These are phyloP conservation scores for Scartelaos histophorus DNA, from an alignment of 2,113 vertebrate species.

Conservation along the genomic window DNA sequence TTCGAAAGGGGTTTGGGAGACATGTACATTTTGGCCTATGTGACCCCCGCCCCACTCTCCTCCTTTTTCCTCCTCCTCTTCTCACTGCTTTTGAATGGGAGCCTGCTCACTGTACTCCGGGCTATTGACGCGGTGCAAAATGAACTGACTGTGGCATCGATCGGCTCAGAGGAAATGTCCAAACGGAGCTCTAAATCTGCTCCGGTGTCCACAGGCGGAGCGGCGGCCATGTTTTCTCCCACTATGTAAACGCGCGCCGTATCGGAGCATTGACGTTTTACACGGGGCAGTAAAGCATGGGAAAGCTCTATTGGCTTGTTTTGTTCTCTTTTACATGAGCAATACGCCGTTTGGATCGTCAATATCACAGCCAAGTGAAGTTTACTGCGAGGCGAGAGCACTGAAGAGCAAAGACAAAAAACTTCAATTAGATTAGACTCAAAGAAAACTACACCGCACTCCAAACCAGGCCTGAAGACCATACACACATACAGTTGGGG, in stretches of 20 bases:
- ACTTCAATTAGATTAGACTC: not conserved
- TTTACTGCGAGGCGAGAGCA: conserved; percentile 16
- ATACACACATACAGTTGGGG: too few relatives aligned
- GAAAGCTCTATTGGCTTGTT: conserved; percentile 66
- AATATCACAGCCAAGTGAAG: conserved; percentile 58
- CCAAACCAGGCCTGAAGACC: not conserved
- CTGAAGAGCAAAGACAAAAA: not conserved
- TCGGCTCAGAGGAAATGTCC: conserved; percentile 72
- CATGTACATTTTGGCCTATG: too few relatives aligned
- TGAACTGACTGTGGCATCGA: conserved; percentile 74
- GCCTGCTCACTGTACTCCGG: conserved; percentile 54
- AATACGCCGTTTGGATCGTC: conserved; percentile 64
- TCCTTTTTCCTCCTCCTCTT: not conserved
- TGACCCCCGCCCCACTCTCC: too few relatives aligned
- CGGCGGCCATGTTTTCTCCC: conserved; percentile 53
- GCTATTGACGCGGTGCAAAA: conserved; percentile 79
- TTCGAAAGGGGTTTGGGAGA: too few relatives aligned
- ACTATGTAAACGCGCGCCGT: conserved; percentile 68
- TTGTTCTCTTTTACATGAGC: conserved; percentile 64
- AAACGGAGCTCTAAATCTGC: conserved; percentile 79
- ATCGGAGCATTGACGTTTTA: conserved; percentile 69
- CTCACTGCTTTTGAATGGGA: conserved; percentile 59
- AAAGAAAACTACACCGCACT: not conserved
- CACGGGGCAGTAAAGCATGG: conserved; percentile 73
- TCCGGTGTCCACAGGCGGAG: conserved; percentile 75